Evolutionary conservation across 1,140 invertebrate genomes (phyloP).

Genomic region (Oedothorax gibbosus): DNA sequence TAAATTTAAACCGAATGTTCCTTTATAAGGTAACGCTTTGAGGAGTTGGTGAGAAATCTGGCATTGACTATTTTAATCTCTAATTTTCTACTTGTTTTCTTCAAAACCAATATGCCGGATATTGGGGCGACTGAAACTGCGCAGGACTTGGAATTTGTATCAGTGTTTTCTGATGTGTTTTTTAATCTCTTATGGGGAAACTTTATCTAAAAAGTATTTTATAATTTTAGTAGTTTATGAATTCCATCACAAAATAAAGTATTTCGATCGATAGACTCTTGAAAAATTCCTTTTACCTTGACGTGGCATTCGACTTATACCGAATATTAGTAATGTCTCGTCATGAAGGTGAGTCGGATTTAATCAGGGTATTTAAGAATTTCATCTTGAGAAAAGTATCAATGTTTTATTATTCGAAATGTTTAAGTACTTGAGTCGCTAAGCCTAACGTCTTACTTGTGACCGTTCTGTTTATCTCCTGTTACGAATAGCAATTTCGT

Average conservation of each 20-base stretch:
- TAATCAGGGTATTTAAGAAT: constrained; percentile 13
- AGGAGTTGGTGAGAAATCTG: constrained; percentile 26
- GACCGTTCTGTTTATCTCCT: constrained; percentile 1
- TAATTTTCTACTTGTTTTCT: constrained; percentile 32
- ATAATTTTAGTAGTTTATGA: constrained; percentile 39
- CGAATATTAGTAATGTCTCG: constrained; percentile 53
- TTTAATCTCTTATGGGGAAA: constrained; percentile 26
- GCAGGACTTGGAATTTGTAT: constrained; percentile 52
- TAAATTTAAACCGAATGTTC: constrained; percentile 7
- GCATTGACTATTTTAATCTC: constrained; percentile 60
- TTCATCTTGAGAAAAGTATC: constrained; percentile 13
- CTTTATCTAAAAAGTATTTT: constrained; percentile 40
- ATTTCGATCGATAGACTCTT: constrained; percentile 26
- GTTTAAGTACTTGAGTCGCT: background rate
- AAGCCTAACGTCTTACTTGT: constrained; percentile 3
- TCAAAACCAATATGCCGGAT: constrained; percentile 58
- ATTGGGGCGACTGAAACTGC: constrained; percentile 59
- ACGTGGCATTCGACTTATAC: constrained; percentile 56
- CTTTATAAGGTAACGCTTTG: constrained; percentile 50
- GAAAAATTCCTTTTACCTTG: constrained; percentile 51
- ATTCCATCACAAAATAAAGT: constrained; percentile 32
- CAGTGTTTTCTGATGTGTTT: constrained; percentile 48
- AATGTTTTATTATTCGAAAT: background rate
- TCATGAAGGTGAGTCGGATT: constrained; percentile 57
- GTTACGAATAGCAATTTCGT: background rate